These are phyloP conservation scores for Phalacrocorax pelagicus DNA, from an alignment of 2,113 vertebrate species.

Conservation along the genomic window DNA sequence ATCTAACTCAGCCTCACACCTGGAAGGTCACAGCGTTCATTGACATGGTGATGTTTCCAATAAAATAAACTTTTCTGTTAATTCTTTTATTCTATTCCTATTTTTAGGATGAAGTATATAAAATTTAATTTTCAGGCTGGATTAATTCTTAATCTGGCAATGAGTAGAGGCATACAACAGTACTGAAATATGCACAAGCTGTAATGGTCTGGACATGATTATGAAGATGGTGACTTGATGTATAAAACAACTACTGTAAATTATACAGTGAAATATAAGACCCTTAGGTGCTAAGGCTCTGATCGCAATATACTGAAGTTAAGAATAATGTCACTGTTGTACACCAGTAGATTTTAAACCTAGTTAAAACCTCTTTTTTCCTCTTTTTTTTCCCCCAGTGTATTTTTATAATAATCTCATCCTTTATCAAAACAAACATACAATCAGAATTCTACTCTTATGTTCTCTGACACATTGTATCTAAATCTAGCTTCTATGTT, in stretches of 20 bases:
- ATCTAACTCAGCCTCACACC: not conserved
- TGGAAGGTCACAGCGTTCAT: not conserved
- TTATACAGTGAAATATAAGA: not conserved
- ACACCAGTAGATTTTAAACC: not conserved
- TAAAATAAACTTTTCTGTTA: not conserved
- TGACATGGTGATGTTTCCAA: not conserved
- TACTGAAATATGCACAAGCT: not conserved
- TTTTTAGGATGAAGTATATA: not conserved
- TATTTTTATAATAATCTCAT: not conserved
- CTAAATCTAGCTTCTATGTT: not conserved
- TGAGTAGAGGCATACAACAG: not conserved
- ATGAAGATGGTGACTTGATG: not conserved
- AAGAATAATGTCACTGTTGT: not conserved
- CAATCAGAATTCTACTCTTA: not conserved
- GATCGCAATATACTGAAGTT: not conserved
- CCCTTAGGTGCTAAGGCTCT: not conserved
- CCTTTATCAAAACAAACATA: not conserved
- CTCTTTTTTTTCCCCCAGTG: fast-evolving
- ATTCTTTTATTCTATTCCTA: not conserved
- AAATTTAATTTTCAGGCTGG: not conserved
- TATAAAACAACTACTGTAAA: not conserved
- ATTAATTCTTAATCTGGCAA: not conserved
- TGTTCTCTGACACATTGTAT: not conserved
- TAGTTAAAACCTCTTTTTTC: not conserved
- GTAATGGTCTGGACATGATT: not conserved